Base-by-base conservation (phyloP, 2,888 invertebrate genomes). In the Tiliacea aurago region DNA sequence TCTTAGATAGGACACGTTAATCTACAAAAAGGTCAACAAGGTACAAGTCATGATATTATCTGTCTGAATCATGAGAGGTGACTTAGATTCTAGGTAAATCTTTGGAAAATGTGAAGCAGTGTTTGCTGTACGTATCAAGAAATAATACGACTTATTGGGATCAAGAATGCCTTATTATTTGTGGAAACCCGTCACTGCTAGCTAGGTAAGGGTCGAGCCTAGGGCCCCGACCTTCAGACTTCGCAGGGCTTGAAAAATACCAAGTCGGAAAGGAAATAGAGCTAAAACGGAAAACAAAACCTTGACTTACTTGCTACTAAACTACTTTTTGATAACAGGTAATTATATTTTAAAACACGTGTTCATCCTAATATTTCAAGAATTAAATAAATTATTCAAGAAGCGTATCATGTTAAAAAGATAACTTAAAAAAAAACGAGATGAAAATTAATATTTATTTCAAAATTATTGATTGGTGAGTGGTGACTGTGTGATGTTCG, bases 321-420 rank as follows among this genome's bases (percentile, higher is more conserved):
- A 4, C 9, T 53, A 18, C n/a, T 4, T 23, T 20, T 45, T 55
- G 55, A 55, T 67, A 70, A 55, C 18, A n/a, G 11, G 9, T 20
- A 45, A 33, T 33, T 59, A 3, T 70, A 28, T 58, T 33, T 49
- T 9, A 72, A 28, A 43, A 20, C 51, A 70, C 33, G n/a, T 28
- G 45, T 18, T 37, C 33, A 51, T 49, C 5, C 4, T 28, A 61
- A n/a, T n/a, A n/a, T n/a, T n/a, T n/a, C n/a, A n/a, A n/a, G n/a
- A n/a, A n/a, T n/a, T n/a, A n/a, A n/a, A n/a, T n/a, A 61, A 53
- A 28, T 0, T 53, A 71, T 37, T 37, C 1, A 49, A 33, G 9
- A 58, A 43, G 5, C 6, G 9, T 49, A 28, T 41, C 33, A 11
- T 59, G 2, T 59, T 37, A 43, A 59, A 49, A 66, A n/a, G 0